phyloP scores from a whole-genome alignment of 2,797 vertebrate genomes.

The Danio albolineatus region DNA sequence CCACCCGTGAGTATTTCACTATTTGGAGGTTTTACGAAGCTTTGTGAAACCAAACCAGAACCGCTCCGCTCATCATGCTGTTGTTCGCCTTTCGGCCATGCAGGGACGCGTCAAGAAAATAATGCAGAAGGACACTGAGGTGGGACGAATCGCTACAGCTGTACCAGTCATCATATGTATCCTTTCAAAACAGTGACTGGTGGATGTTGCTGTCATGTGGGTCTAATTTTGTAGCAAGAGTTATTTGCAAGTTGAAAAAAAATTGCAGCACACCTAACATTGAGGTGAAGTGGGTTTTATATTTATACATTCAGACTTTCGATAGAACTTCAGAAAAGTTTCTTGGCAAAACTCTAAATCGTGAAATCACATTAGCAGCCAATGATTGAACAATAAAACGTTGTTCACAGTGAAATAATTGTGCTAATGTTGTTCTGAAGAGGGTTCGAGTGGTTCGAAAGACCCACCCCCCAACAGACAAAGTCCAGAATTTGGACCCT shows the following conservation, averaged over 20 bases:
- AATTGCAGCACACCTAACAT: too few relatives aligned
- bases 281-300: too few relatives aligned
- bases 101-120: constrained; percentile 81
- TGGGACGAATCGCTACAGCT: constrained; percentile 77
- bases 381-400: too few relatives aligned
- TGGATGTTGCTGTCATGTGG: not conserved
- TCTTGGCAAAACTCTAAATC: too few relatives aligned
- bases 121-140: constrained; percentile 81
- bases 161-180: constrained; percentile 83
- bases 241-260: not conserved
- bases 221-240: not conserved
- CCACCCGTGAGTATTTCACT: constrained; percentile 75
- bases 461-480: too few relatives aligned
- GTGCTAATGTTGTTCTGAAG: too few relatives aligned
- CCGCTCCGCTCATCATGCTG: not conserved
- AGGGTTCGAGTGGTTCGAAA: too few relatives aligned
- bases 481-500: too few relatives aligned
- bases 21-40: not conserved
- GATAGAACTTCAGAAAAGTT: too few relatives aligned
- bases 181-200: constrained; percentile 60
- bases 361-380: too few relatives aligned
- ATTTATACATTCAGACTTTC: too few relatives aligned
- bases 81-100: constrained; percentile 50
- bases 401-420: too few relatives aligned
- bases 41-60: not conserved